Conservation (phyloP, 2,113 vertebrate genomes). For the Lasiurus cinereus region DNA sequence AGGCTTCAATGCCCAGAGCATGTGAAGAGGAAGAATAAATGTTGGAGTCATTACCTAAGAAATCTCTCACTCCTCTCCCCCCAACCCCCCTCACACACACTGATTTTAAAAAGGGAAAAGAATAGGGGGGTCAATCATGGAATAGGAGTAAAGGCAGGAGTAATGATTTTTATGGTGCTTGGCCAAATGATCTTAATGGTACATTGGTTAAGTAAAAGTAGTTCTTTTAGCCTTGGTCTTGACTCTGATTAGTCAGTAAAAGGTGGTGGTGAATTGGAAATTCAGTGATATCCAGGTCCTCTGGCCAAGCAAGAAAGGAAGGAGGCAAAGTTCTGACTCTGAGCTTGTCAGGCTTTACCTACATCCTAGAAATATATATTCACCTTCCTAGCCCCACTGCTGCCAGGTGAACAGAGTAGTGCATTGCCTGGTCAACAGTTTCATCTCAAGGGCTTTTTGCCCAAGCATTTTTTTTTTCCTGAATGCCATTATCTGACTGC, state of each 20-base stretch:
- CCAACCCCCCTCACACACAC: background rate
- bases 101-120: constrained; percentile 31
- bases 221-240: background rate
- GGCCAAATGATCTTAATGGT: background rate
- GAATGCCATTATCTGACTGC: constrained; percentile 42
- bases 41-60: background rate
- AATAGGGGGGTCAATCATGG: background rate
- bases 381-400: background rate
- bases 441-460: constrained; percentile 17
- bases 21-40: constrained; percentile 37
- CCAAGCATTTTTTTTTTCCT: background rate
- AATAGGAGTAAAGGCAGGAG: constrained; percentile 3
- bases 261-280: background rate
- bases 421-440: constrained; percentile 34
- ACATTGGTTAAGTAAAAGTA: constrained; percentile 24
- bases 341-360: background rate
- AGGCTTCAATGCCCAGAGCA: background rate
- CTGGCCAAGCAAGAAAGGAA: background rate
- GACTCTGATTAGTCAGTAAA: constrained; percentile 34
- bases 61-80: background rate
- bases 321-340: background rate
- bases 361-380: constrained; percentile 3
- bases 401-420: constrained; percentile 48
- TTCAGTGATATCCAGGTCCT: constrained; percentile 51
- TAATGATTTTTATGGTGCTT: constrained; percentile 27